These are phyloP conservation scores for Trichomalopsis sarcophagae DNA, from an alignment of 1,140 invertebrate species.

Conservation along the genomic window DNA sequence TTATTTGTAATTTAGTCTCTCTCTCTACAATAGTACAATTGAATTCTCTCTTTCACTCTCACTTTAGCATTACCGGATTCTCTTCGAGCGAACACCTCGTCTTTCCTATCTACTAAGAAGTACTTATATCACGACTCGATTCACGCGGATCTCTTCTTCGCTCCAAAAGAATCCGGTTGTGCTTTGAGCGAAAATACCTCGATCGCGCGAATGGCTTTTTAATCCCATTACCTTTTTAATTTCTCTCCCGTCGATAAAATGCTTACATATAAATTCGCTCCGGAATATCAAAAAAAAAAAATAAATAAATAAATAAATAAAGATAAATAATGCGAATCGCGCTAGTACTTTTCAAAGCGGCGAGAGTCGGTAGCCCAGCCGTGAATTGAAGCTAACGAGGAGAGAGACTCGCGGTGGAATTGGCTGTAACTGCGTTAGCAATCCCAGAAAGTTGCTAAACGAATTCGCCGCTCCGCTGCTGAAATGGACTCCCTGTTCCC, in stretches of 20 bases:
- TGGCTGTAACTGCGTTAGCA: background rate
- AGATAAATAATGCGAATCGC: background rate
- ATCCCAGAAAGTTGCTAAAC: too few relatives aligned
- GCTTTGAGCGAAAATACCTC: background rate
- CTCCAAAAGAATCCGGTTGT: background rate
- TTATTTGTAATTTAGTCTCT: constrained; percentile 44
- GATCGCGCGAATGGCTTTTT: constrained; percentile 46
- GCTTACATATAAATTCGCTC: too few relatives aligned
- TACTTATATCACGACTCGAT: too few relatives aligned
- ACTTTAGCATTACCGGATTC: constrained; percentile 5
- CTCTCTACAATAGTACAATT: background rate
- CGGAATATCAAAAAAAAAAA: background rate
- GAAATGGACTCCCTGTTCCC: too few relatives aligned
- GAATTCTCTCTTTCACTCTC: background rate
- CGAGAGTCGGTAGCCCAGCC: too few relatives aligned
- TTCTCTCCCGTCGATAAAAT: too few relatives aligned
- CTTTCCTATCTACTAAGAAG: too few relatives aligned
- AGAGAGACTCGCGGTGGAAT: background rate
- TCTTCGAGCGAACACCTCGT: background rate
- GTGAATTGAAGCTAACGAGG: background rate
- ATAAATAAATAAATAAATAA: background rate
- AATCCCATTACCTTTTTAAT: background rate
- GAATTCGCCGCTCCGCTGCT: too few relatives aligned
- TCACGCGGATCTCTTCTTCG: too few relatives aligned
- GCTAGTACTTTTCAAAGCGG: background rate